Evolutionary conservation across 2,888 invertebrate genomes (phyloP), one percentile per base, ranked within the genome.

Genomic region (Xestia rhomboidea): DNA sequence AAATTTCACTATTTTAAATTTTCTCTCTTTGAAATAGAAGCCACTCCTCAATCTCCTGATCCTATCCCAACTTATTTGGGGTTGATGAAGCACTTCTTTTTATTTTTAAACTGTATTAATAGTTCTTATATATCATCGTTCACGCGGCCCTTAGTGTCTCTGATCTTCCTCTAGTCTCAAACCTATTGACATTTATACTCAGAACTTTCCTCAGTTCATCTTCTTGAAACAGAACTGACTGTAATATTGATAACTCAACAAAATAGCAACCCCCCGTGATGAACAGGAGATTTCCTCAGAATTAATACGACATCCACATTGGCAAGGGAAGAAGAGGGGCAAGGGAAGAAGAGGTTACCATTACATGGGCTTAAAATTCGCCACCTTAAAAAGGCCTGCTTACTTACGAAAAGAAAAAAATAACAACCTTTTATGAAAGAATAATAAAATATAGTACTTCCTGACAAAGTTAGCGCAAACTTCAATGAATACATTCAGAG

Each of bases 381-480:
- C 54, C 15, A 62, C 51, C 44, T 18, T 24, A 51, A 38, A 71
- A 60, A 51, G 27, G 2, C 2, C 49, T 34, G 4, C 34, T 41
- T 27, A 18, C 41, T 74, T n/a, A 30, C n/a, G 24, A 38, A 30
- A 21, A 38, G 3, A 38, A 51, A 67, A 66, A 81, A 74, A 44
- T 44, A 0, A 51, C 21, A 3, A 51, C 21, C 13, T 54, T 38
- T 67, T 18, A 66, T 46, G 34, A 44, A 72, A 63, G 62, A 57
- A 49, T 68, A 77, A 63, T 63, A 63, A 64, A 64, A 38, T 41
- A 73, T 34, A 27, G 46, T 63, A 66, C 67, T 73, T 73, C 73
- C 44, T 84, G n/a, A 49, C 44, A 73, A 69, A 83, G 60, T 83
- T 51, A 34, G 24, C 7, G 34, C 51, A 54, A 81, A 73, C 67